Conservation (phyloP, 2,888 invertebrate species). For the Leptopilina myrica region DNA sequence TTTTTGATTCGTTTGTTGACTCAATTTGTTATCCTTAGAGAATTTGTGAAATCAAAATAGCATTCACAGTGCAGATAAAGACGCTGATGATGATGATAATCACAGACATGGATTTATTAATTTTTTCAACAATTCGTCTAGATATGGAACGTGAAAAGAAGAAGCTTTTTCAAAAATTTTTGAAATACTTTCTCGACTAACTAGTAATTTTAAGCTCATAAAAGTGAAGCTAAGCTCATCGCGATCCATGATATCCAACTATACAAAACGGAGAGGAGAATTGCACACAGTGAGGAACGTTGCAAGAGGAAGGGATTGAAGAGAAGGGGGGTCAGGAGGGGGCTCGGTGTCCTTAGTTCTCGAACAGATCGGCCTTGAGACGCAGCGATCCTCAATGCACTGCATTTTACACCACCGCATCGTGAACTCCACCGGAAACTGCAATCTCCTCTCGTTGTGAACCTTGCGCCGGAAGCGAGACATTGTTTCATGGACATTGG, state of each 20-base stretch:
- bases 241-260: conserved; percentile 44
- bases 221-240: conserved; percentile 53
- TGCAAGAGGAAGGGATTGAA: conserved; percentile 9
- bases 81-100: too few relatives aligned
- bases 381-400: conserved; percentile 75
- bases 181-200: too few relatives aligned
- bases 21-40: too few relatives aligned
- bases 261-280: conserved; percentile 47
- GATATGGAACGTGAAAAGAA: too few relatives aligned
- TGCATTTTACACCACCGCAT: conserved; percentile 52
- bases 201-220: background rate
- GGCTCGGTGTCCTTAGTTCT: conserved; percentile 70
- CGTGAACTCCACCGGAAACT: conserved; percentile 60
- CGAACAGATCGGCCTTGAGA: conserved; percentile 74
- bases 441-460: conserved; percentile 56
- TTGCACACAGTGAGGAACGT: conserved; percentile 7
- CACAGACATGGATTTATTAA: too few relatives aligned
- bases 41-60: too few relatives aligned
- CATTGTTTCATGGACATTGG: conserved; percentile 35
- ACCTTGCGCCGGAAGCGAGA: conserved; percentile 47
- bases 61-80: too few relatives aligned
- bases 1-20: too few relatives aligned
- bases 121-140: too few relatives aligned
- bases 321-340: conserved; percentile 51
- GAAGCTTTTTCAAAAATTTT: too few relatives aligned